Percentiles rank a stretch among this genome's conserved stretches.
phyloP scores from a whole-genome alignment of 2,113 vertebrate genomes.

The Callocephalon fimbriatum region DNA sequence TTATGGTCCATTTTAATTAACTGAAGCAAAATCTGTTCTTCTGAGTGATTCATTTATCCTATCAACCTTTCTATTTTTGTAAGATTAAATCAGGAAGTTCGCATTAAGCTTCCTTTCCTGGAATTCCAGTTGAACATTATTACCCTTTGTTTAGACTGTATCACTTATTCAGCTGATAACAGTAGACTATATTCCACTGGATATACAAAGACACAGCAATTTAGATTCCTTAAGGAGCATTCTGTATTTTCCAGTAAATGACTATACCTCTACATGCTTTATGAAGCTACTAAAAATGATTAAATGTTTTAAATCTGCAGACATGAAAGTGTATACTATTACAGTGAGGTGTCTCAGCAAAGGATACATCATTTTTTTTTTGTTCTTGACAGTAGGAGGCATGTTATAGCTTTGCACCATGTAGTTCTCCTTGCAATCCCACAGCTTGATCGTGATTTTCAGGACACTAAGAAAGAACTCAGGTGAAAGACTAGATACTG shows the following conservation, averaged over 20 bases:
- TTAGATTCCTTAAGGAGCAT: not conserved
- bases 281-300: not conserved
- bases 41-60: slow-evolving; percentile 60
- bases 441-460: not conserved
- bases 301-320: not conserved
- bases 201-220: slow-evolving; percentile 11
- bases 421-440: not conserved
- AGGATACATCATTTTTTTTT: not conserved
- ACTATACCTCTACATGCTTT: not conserved
- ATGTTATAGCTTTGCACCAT: not conserved
- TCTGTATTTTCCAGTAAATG: not conserved
- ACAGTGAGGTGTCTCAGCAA: not conserved
- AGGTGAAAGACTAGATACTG: not conserved
- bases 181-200: not conserved
- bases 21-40: slow-evolving; percentile 36
- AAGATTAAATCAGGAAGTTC: slow-evolving; percentile 68
- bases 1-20: slow-evolving; percentile 50
- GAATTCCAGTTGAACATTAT: slow-evolving; percentile 61
- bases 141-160: slow-evolving; percentile 65
- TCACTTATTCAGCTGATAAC: slow-evolving; percentile 56
- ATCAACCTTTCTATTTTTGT: slow-evolving; percentile 66
- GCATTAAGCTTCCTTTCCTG: slow-evolving; percentile 63
- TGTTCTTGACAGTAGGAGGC: not conserved
- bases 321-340: not conserved
- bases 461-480: not conserved